These are phyloP conservation scores for Xenopus borealis DNA, from an alignment of 2,113 vertebrate species.

Conservation along the genomic window DNA sequence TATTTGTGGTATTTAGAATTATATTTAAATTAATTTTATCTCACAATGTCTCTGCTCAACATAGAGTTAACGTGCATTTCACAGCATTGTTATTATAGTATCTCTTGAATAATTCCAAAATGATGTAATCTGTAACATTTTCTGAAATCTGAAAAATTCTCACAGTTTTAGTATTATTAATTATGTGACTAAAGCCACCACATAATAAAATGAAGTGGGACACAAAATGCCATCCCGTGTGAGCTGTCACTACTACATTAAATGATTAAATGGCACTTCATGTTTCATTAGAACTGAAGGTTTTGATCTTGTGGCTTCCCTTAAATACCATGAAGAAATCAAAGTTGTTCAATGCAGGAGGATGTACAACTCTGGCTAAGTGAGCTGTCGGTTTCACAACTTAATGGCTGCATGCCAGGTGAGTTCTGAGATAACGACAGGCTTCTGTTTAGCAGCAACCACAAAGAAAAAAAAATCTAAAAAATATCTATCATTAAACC, in stretches of 20 bases:
- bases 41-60: too few relatives aligned
- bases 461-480: not conserved
- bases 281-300: conserved; percentile 15
- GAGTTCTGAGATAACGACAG: conserved; percentile 9
- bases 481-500: too few relatives aligned
- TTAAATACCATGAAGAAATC: conserved; percentile 14
- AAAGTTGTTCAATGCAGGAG: not conserved
- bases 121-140: too few relatives aligned
- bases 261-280: conserved; percentile 11
- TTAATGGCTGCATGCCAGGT: conserved; percentile 18
- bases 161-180: too few relatives aligned
- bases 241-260: not conserved
- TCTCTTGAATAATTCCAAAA: too few relatives aligned
- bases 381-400: conserved; percentile 22
- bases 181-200: conserved; percentile 12
- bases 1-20: too few relatives aligned
- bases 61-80: too few relatives aligned
- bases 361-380: not conserved
- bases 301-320: conserved; percentile 13
- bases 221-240: conserved; percentile 9
- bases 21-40: too few relatives aligned
- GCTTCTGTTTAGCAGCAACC: conserved; percentile 8
- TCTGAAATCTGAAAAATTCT: too few relatives aligned
- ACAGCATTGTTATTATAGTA: too few relatives aligned
- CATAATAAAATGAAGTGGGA: not conserved